Evolutionary conservation across 2,888 invertebrate genomes (phyloP), one percentile per base, ranked within the genome.

Genomic region (Euzophera pinguis): DNA sequence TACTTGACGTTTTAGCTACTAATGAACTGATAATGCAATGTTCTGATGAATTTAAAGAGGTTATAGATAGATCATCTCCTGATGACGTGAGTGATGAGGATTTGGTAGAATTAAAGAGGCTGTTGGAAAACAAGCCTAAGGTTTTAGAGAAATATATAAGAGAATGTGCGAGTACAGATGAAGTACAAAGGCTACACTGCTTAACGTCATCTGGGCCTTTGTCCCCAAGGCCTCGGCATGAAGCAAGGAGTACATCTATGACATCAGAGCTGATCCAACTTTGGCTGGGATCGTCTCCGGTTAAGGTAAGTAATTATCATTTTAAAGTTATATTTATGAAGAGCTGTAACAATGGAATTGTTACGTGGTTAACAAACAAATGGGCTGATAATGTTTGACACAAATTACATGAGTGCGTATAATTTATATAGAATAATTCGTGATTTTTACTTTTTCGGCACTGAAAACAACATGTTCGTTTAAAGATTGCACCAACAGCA

Each of bases 181-280:
- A 94, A 60, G 84, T 93, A 59, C 87, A 91, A 60, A 90, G 92
- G 67, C 76, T 95, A 71, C 92, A 93, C 65, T 88, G 78, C 66
- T 76, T 92, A 61, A 91, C 92, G 52, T 91, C 92, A 37, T 87
- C 87, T 39, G 92, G 92, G 13, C 81, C 87, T 1, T 56, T 89
- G 53, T 90, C 89, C 7, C 89, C 86, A 38, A 76, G 84, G 67
- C 91, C 91, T 13, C 79, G 78, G 48, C 84, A 88, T 55, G 91
- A 90, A 64, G 91, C 92, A 7, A 90, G 92, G 61, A 92, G 95
- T 57, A 94, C 95, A 43, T 95, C 95, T 43, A 94, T 96, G 61
- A 95, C 95, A 42, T 95, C 96, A 60, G 96, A 97, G 76, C 91
- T 97, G 59, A 96, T 96, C 83, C 96, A 96, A 71, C 91, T 94